Evolutionary conservation across 2,113 vertebrate genomes (phyloP), one percentile per base, ranked within the genome.

Genomic region (Scatophagus argus): DNA sequence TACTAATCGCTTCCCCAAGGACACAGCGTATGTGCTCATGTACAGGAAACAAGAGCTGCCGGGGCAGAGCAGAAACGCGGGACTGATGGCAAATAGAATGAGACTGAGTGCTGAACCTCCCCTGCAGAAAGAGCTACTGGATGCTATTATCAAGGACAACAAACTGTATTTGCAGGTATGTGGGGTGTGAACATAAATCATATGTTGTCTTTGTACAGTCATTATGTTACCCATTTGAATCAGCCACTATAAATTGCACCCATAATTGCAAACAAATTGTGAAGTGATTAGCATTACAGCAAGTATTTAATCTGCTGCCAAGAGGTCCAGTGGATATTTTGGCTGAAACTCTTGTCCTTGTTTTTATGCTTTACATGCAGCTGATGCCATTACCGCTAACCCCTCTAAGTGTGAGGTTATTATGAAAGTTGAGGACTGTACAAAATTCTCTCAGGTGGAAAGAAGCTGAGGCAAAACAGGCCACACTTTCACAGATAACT

Each of bases 71-170:
- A 54, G 76, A 11, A 85, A 75, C 2, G 82, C 75, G 12, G 86
- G 91, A 31, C 47, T 62, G 27, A 49, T 14, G 19, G 59, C 94
- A 60, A 96, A 94, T 68, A 95, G 95, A 76, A 92, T 95, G 75
- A 96, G 94, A 92, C 63, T 95, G 59, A 96, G 93, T 71, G 94
- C 95, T 75, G 98, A 99, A 55, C 98, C 98, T 29, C 98, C 98
- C 8, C 93, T 99, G 52, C 98, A 99, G 74, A 99, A 99, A 86
- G 98, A 99, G 76, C 96, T 99, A 54, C 96, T 99, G 95, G 98
- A 99, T 86, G 98, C 98, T 43, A 96, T 99, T 89, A 98, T 97
- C 16, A 98, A 98, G 93, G 98, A 99, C 93, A 99, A 99, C 92
- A 99, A 99, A 88, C 94, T 98, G 3, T 99, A 97, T 89, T 94